Conservation (phyloP, 53 echinoderm and acorn worm species). For the Patiria pectinifera region DNA sequence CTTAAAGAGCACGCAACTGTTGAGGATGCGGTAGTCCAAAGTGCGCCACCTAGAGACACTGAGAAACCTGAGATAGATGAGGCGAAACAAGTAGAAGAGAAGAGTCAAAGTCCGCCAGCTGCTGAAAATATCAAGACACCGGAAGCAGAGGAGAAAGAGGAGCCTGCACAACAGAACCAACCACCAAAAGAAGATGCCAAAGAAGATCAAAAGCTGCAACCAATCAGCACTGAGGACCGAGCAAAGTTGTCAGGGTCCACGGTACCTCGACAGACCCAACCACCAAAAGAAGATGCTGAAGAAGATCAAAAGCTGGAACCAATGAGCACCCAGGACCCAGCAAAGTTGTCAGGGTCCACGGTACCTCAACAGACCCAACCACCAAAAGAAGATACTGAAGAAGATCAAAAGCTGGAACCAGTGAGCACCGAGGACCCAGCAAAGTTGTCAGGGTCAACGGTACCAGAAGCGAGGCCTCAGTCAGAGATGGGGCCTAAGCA, state of each 20-base stretch:
- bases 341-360: too few species aligned
- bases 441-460: neutral
- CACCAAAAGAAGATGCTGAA: too few species aligned
- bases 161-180: neutral
- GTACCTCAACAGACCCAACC: neutral
- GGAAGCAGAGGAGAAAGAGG: neutral
- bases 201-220: too few species aligned
- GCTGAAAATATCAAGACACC: neutral
- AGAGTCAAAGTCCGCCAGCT: neutral
- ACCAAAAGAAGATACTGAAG: neutral
- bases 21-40: neutral
- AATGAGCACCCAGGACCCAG: neutral
- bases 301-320: neutral
- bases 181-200: neutral
- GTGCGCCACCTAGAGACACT: neutral
- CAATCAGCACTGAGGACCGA: too few species aligned
- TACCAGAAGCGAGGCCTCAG: neutral
- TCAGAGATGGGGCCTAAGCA: slow-evolving; percentile 32
- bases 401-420: neutral
- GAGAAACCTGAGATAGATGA: neutral
- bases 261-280: too few species aligned
- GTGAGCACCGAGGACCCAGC: neutral
- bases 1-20: slow-evolving; percentile 73
- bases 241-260: too few species aligned
- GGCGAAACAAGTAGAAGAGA: neutral